Evolutionary conservation across 2,888 invertebrate genomes (phyloP).

Genomic region (Drosophila pegasa): DNA sequence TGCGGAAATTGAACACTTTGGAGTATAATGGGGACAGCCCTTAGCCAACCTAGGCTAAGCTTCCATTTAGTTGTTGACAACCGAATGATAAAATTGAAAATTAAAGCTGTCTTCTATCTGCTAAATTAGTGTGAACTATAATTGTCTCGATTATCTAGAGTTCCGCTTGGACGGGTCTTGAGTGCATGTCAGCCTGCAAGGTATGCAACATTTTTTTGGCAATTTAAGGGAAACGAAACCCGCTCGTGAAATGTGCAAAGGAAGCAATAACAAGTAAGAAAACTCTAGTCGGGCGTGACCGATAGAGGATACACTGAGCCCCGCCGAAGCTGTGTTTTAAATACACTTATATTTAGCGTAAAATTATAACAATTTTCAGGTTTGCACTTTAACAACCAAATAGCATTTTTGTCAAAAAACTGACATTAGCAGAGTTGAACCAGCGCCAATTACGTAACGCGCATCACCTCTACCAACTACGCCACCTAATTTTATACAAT

Average conservation of each 20-base stretch:
- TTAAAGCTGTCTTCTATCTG: slow-evolving; percentile 16
- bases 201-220: slow-evolving; percentile 42
- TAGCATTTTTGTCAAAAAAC: no score
- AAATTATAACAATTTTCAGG: no score
- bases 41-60: neutral
- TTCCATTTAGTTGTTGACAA: neutral
- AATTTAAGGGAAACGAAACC: slow-evolving; percentile 27
- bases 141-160: slow-evolving; percentile 38
- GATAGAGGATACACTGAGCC: no score
- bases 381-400: no score
- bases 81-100: neutral
- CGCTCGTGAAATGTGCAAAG: slow-evolving; percentile 30
- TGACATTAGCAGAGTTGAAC: no score
- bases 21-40: neutral
- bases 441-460: no score
- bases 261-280: slow-evolving; percentile 44
- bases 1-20: neutral
- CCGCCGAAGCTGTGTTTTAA: no score
- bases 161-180: slow-evolving; percentile 22
- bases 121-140: slow-evolving; percentile 35
- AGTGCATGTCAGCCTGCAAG: slow-evolving; percentile 45
- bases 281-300: no score
- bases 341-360: no score
- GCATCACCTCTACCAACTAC: no score
- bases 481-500: no score